Base-by-base conservation (phyloP, 2,888 invertebrate genomes). In the Hanleya hanleyi region DNA sequence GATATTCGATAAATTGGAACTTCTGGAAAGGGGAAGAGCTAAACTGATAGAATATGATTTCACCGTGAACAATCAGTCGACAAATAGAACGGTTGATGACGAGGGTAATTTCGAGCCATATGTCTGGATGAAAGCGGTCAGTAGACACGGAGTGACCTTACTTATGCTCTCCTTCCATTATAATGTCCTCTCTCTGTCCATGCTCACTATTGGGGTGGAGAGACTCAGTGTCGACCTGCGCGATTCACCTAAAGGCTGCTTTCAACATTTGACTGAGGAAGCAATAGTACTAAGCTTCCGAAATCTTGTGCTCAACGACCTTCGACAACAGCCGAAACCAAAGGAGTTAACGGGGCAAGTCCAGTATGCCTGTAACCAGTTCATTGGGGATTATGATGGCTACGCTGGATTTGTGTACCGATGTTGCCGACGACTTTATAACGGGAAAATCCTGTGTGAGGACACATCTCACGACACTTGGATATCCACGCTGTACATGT, bases 131-230 rank as follows among this genome's bases (percentile, higher is more conserved):
- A 35, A 37, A 22, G 64, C 38, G 1, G 38, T 37, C 64, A 64
- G 38, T 64, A 18, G 38, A 1, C 64, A 64, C 36, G 64, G 64
- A 4, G 38, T 37, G 1, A 64, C 64, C 18, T 37, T 64, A 26
- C n/a, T 64, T 1, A 37, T 64, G 38, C 9, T 64, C 22, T 64
- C 64, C 3, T 64, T 64, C 64, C 35, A 64, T 36, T 64, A 64
- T 35, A 37, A 64, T 36, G 38, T 64, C 35, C 37, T 64, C 22
- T 64, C 64, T 37, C 36, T 64, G 64, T 37, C 64, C 5, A 64
- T 64, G 64, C n/a, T 64, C 35, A 64, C 35, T 15, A 64, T 64
- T 22, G 64, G 64, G 5, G 64, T 64, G 9, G 37, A 35, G 64
- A 37, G 18, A 37, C 9, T 64, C 12, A n/a, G 2, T 1, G 37